Base-by-base conservation (phyloP, 2,797 vertebrate species). In the Prunella strophiata region DNA sequence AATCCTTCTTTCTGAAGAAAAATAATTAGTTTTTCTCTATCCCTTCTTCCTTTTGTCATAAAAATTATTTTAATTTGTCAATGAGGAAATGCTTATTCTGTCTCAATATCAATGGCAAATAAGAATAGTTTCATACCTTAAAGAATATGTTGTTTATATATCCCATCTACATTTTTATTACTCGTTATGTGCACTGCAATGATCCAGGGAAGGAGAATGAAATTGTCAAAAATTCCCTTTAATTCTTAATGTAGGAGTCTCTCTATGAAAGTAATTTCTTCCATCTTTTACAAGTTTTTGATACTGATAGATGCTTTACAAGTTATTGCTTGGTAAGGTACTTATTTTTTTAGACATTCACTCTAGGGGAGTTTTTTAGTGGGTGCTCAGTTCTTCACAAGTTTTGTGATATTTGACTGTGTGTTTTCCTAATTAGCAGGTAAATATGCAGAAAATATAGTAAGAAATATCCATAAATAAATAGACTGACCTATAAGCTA, bases 201-300 rank as follows among this genome's bases (percentile, higher is more conserved):
- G 61, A 91, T 30, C 59, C 51, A 75, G 85, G 48, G 40, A 96
- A 84, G 21, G 59, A 50, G 76, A 83, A 97, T 81, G 65, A 91
- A 96, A 50, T 40, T 96, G 76, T 61, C 95, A 97, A 95, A 96
- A 96, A 91, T 96, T 96, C 38, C 62, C 25, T 91, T 96, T 71
- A 66, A 10, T 94, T 84, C 74, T 88, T 93, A 34, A 48, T 84
- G 16, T 67, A 91, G 77, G 89, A 91, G 59, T 96, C 59, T 93
- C 66, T 92, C 30, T 34, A 32, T 67, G 32, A 47, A 95, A 93
- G 43, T 85, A 21, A 85, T 18, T 51, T 87, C 95, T 27, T 70
- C 51, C 7, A 16, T 74, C 43, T 85, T 66, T 94, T 88, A 51
- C 30, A 84, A 87, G 63, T 66, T 93, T 76, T 66, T 93, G 90